phyloP scores from a whole-genome alignment of 2,113 vertebrate species.

The Calyptomena viridis region DNA sequence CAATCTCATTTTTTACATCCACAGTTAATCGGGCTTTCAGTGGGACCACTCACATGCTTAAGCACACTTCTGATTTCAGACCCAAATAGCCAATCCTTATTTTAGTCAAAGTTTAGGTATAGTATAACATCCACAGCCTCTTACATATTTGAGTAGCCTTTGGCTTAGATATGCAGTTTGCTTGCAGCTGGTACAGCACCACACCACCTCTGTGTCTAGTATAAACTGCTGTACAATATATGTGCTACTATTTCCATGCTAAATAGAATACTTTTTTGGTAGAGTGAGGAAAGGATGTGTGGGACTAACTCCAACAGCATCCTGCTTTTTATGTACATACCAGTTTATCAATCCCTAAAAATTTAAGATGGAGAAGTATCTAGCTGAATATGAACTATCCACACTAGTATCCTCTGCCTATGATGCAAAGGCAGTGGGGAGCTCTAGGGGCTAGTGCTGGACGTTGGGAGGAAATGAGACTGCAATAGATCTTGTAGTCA shows the following conservation, averaged over 20 bases:
- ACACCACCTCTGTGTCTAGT: background rate
- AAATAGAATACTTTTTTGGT: background rate
- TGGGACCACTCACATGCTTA: background rate
- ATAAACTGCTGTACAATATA: background rate
- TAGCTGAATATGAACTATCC: background rate
- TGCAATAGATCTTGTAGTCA: background rate
- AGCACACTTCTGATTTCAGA: background rate
- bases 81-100: background rate
- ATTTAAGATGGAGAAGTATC: background rate
- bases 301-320: background rate
- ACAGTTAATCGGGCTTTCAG: background rate
- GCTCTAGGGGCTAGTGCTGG: background rate
- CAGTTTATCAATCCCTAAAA: background rate
- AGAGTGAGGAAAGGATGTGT: background rate
- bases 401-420: background rate
- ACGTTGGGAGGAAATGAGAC: accelerated
- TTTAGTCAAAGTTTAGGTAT: background rate
- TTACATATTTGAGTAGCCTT: background rate
- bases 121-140: background rate
- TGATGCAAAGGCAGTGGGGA: background rate
- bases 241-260: background rate
- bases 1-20: background rate
- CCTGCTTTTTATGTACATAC: background rate
- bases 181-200: background rate
- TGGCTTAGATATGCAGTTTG: background rate